Percentiles rank a stretch among this genome's conserved stretches.
Conservation (phyloP, 2,888 invertebrate genomes). For the Terebella lapidaria region DNA sequence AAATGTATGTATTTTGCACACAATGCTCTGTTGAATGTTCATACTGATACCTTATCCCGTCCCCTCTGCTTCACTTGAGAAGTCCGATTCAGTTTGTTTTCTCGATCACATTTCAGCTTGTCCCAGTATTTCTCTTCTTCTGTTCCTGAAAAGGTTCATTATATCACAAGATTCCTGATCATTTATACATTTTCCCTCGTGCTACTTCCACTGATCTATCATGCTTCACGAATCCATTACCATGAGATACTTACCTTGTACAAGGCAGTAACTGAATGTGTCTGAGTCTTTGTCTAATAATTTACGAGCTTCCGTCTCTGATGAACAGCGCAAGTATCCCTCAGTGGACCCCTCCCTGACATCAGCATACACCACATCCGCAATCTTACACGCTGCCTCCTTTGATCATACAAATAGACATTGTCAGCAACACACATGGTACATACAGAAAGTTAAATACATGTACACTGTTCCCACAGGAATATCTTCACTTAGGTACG, state of each 20-base stretch:
- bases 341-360: constrained; percentile 67
- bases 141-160: constrained; percentile 60
- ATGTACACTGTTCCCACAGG: too few species aligned
- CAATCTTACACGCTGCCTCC: constrained; percentile 27
- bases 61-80: neutral
- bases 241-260: neutral
- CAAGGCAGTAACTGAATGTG: neutral
- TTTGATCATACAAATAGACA: too few species aligned
- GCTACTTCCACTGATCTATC: too few species aligned
- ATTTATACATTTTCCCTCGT: too few species aligned
- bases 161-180: too few species aligned
- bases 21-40: too few species aligned
- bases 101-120: constrained; percentile 65
- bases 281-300: constrained; percentile 30
- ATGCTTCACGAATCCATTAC: too few species aligned
- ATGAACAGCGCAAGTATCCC: constrained; percentile 61
- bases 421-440: too few species aligned
- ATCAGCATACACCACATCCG: constrained; percentile 73
- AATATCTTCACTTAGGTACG: too few species aligned
- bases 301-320: constrained; percentile 56
- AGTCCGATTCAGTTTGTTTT: constrained; percentile 53
- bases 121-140: constrained; percentile 77
- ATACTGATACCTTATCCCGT: neutral
- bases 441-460: neutral
- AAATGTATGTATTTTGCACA: too few species aligned